Evolutionary conservation across 1,140 invertebrate species (phyloP), one percentile per base, ranked within the genome.

Genomic region (Branchinecta lindahli): DNA sequence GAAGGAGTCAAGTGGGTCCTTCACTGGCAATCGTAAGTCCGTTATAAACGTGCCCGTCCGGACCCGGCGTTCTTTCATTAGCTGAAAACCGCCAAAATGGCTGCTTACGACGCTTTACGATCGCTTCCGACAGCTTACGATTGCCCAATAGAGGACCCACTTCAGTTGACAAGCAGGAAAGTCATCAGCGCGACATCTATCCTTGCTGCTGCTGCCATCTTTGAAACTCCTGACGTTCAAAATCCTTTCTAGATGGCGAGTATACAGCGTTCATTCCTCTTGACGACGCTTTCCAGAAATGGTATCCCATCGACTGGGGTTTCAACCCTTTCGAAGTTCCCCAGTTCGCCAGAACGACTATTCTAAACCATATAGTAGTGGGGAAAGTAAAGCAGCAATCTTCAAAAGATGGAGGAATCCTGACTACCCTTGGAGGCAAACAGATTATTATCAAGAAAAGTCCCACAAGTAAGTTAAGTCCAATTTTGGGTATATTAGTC

Each of bases 241-340:
- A 33, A 33, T 33, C 33, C 69, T 72, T 76, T 77, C 33, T 75
- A 83, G 84, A 82, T 74, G 81, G 82, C 72, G 79, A 83, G 68
- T 86, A 85, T 73, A 86, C 84, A 8, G 83, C 85, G 8, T 80
- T 86, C 70, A 81, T 86, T 71, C 85, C 85, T 8, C 83, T 82
- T 15, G 84, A 85, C 76, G 80, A 82, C 73, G 85, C 85, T 68
- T 86, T 86, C 75, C 84, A 85, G 74, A 76, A 83, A 70, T 86
- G 84, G 83, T 84, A 85, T 77, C 84, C 85, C 52, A 85, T 86
- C 71, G 84, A 86, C 76, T 86, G 84, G 84, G 85, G 85, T 46
- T 86, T 86, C 77, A 85, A 86, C 76, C 85, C 85, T 7, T 86
- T 86, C 75, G 82, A 82, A 72, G 84, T 86, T 46, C 82, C 83